Percentiles rank a stretch among this genome's conserved stretches.
Evolutionary conservation across 2,888 invertebrate genomes (phyloP).

Genomic region (Drosophila aldrichi): DNA sequence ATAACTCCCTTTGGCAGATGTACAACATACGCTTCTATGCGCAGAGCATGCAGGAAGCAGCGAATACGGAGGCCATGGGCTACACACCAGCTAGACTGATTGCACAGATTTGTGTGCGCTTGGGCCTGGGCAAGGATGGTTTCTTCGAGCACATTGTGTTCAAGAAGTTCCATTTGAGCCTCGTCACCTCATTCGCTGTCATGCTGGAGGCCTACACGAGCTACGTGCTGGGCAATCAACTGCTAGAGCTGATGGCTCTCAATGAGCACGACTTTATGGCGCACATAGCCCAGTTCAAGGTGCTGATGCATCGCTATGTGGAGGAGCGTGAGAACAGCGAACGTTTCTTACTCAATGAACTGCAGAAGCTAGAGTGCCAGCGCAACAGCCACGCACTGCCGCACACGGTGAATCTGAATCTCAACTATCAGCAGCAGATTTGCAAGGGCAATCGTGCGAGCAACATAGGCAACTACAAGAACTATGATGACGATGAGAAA

Average conservation of each 20-base stretch:
- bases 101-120: slow-evolving; percentile 74
- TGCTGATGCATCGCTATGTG: slow-evolving; percentile 75
- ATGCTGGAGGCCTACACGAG: slow-evolving; percentile 80
- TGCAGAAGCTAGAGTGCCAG: slow-evolving; percentile 73
- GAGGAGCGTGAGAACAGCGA: slow-evolving; percentile 80
- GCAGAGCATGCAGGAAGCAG: slow-evolving; percentile 68
- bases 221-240: slow-evolving; percentile 78
- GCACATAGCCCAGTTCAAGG: slow-evolving; percentile 69
- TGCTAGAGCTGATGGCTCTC: slow-evolving; percentile 78
- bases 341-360: slow-evolving; percentile 69
- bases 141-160: slow-evolving; percentile 78
- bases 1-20: slow-evolving; percentile 53
- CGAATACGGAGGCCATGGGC: slow-evolving; percentile 20
- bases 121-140: slow-evolving; percentile 69
- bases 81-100: slow-evolving; percentile 80
- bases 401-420: slow-evolving; percentile 59
- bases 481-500: slow-evolving; percentile 72
- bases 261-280: slow-evolving; percentile 77
- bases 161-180: slow-evolving; percentile 62
- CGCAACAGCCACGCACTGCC: slow-evolving; percentile 70
- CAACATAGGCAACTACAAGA: slow-evolving; percentile 81
- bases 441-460: slow-evolving; percentile 83
- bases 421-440: slow-evolving; percentile 77
- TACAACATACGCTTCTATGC: slow-evolving; percentile 82
- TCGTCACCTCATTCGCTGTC: slow-evolving; percentile 75